Evolutionary conservation across 1,140 invertebrate species (phyloP), one percentile per base, ranked within the genome.

Genomic region (Daktulosphaira vitifoliae): DNA sequence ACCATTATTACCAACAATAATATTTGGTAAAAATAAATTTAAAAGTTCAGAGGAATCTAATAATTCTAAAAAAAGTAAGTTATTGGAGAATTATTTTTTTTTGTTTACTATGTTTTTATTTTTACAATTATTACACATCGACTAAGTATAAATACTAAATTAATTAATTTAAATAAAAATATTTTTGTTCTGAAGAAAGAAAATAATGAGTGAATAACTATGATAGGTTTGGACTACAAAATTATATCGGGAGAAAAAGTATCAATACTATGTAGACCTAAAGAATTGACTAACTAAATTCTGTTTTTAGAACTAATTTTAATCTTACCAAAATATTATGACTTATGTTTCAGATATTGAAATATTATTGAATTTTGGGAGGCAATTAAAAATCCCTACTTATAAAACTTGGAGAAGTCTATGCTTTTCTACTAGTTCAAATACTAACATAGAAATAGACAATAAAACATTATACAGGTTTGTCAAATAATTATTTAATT

Each of bases 391-490:
- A 62, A 62, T 62, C 18, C 42, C 56, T 33, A 13, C 38, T 15
- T 62, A 62, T 23, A 48, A 46, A n/a, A 4, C 20, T 20, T 48
- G 42, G 56, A 62, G 29, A 46, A 46, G 46, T 33, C 8, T 62
- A 3, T 62, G 56, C 44, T 44, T 25, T 13, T 46, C 16, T 33
- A 13, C 15, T 4, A 11, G 29, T 29, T 20, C 25, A 3, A 42
- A 48, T 20, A 46, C 22, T 4, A 33, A 4, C 7, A 20, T 62
- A 20, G 39, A 62, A 18, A 26, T 33, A 25, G n/a, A 15, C 18
- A 56, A 44, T 56, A 56, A 62, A 62, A 62, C 56, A 13, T 62
- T 62, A 62, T 46, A 62, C 13, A 48, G 25, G 56, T 62, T 46
- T 29, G 13, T 20, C 2, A 20, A 33, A 33, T 33, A 33, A 33